Percentiles rank a stretch among this genome's conserved stretches.
Evolutionary conservation across 30 jellyfish, hydroid and myxozoan genomes (phyloP).

Genomic region (Pelagia noctiluca): DNA sequence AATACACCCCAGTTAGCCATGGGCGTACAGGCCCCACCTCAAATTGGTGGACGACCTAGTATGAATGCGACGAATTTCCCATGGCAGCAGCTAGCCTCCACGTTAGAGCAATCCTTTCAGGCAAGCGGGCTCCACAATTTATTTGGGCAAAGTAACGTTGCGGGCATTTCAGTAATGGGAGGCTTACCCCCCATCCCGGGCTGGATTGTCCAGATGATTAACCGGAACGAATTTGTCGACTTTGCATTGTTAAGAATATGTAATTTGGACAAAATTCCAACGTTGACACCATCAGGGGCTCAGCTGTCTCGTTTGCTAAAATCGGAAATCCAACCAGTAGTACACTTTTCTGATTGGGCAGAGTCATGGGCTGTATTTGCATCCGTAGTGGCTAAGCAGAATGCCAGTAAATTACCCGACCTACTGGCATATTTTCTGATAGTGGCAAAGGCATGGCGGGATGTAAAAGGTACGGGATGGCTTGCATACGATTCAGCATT

Average conservation of each 20-base stretch:
- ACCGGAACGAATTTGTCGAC: neutral
- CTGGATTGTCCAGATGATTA: neutral
- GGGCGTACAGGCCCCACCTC: too few relatives aligned
- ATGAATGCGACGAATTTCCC: too few relatives aligned
- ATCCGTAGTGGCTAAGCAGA: neutral
- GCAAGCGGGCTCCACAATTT: too few relatives aligned
- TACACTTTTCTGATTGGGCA: neutral
- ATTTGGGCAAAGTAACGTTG: neutral
- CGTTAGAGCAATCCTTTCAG: too few relatives aligned
- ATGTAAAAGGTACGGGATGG: neutral
- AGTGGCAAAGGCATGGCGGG: neutral
- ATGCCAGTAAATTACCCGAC: neutral
- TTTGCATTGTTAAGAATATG: neutral
- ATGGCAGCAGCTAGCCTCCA: too few relatives aligned
- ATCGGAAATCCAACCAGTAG: neutral
- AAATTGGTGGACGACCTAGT: too few relatives aligned
- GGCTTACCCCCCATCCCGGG: neutral
- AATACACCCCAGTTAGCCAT: too few relatives aligned
- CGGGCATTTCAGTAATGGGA: neutral
- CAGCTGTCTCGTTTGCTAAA: neutral
- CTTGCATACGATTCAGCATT: neutral
- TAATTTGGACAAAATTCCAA: neutral
- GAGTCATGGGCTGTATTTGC: neutral
- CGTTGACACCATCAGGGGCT: neutral
- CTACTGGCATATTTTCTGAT: conserved; percentile 6